Evolutionary conservation across 2,113 vertebrate genomes (phyloP).

Genomic region (Nyctibius bracteatus): DNA sequence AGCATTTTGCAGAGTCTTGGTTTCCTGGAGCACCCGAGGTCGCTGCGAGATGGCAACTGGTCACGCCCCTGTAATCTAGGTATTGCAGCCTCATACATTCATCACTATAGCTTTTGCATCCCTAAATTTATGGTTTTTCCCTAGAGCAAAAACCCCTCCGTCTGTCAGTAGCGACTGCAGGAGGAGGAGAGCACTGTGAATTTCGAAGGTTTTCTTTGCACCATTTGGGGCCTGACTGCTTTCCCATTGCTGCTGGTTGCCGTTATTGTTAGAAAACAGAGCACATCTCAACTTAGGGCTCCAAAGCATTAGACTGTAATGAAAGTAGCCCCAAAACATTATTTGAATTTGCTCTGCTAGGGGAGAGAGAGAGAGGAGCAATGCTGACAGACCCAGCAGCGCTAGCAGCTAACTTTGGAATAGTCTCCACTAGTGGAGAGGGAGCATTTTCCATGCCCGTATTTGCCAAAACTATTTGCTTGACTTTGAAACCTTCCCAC

Average conservation of each 20-base stretch:
- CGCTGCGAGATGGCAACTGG: rapidly evolving
- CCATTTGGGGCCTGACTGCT: background rate
- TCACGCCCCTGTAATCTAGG: background rate
- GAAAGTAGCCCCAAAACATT: background rate
- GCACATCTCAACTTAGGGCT: background rate
- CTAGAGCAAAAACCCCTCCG: background rate
- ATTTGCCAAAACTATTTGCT: constrained; percentile 64
- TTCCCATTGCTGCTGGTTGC: background rate
- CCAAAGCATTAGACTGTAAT: background rate
- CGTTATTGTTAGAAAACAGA: background rate
- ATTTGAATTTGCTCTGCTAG: background rate
- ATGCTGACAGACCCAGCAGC: rapidly evolving
- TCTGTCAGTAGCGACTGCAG: background rate
- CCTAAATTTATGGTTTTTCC: background rate
- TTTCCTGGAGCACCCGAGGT: background rate
- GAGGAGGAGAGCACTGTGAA: background rate
- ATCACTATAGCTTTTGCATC: background rate
- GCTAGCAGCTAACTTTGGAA: constrained; percentile 33
- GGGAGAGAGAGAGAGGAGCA: background rate
- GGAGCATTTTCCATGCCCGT: constrained; percentile 62
- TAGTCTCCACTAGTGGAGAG: background rate
- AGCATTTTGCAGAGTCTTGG: background rate
- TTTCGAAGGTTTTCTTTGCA: background rate
- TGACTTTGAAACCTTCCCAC: constrained; percentile 43
- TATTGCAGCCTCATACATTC: background rate